These are phyloP conservation scores for Tarsius wallacei DNA, from an alignment of 2,797 vertebrate species.

Conservation along the genomic window DNA sequence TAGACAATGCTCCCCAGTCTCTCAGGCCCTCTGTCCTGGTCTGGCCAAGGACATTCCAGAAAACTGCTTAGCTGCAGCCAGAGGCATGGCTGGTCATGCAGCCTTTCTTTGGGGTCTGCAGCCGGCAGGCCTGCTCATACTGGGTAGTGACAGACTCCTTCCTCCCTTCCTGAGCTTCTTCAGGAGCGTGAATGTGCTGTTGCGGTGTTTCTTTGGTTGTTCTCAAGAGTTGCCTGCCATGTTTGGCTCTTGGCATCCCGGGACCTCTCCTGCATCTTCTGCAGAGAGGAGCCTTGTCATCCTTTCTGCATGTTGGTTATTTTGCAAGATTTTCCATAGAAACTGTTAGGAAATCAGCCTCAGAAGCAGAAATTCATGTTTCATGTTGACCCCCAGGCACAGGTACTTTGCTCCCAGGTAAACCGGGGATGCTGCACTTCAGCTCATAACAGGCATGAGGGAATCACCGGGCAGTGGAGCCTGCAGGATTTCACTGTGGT, in stretches of 20 bases:
- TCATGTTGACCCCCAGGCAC: not conserved
- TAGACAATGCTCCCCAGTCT: fast-evolving
- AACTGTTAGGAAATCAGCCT: not conserved
- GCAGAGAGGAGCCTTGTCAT: not conserved
- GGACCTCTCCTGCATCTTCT: not conserved
- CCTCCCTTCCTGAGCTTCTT: not conserved
- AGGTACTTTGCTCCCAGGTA: not conserved
- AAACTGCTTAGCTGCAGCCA: not conserved
- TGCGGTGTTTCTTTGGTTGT: not conserved
- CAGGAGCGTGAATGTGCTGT: not conserved
- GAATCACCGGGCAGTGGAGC: not conserved
- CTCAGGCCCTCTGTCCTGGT: not conserved
- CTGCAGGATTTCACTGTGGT: not conserved
- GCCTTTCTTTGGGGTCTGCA: fast-evolving
- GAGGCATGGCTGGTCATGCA: not conserved
- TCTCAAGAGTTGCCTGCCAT: not conserved
- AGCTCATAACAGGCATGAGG: not conserved
- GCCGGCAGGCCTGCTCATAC: not conserved
- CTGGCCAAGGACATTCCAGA: not conserved
- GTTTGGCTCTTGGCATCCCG: not conserved
- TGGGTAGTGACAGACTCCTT: not conserved
- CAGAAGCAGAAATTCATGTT: not conserved
- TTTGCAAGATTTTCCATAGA: not conserved
- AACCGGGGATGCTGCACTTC: not conserved
- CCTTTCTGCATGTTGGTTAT: not conserved